These are phyloP conservation scores for Athalia cordata DNA, from an alignment of 2,888 invertebrate species.

Conservation along the genomic window DNA sequence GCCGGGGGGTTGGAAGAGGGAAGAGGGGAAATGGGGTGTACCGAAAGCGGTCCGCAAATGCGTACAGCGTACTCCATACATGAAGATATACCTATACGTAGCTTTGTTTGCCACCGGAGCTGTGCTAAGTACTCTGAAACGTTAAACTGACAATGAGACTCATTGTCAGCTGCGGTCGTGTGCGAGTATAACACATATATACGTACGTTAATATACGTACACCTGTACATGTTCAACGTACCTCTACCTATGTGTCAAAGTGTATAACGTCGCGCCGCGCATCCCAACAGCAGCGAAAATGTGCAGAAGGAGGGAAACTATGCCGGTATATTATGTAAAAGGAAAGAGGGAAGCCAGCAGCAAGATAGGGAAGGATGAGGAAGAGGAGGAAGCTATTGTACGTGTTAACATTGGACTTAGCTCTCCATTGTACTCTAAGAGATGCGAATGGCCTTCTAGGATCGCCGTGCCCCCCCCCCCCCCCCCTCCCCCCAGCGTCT, in stretches of 20 bases:
- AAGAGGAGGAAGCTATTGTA: slow-evolving; percentile 6
- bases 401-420: slow-evolving; percentile 23
- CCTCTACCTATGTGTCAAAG: too few species aligned
- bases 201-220: too few species aligned
- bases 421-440: neutral
- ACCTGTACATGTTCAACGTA: too few species aligned
- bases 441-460: neutral
- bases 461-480: neutral
- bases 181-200: neutral
- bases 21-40: too few species aligned
- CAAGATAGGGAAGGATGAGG: neutral
- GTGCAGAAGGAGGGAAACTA: neutral
- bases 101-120: slow-evolving; percentile 39
- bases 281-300: too few species aligned
- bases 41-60: too few species aligned
- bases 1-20: too few species aligned
- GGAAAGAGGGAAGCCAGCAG: neutral
- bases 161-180: slow-evolving; percentile 35
- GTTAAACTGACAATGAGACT: slow-evolving; percentile 40
- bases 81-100: neutral
- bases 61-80: too few species aligned
- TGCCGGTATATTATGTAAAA: neutral
- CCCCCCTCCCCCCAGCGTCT: too few species aligned
- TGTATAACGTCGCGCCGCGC: too few species aligned
- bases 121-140: slow-evolving; percentile 35